Conservation (phyloP, 1,140 invertebrate species). For the Drosophila subpulchrella region DNA sequence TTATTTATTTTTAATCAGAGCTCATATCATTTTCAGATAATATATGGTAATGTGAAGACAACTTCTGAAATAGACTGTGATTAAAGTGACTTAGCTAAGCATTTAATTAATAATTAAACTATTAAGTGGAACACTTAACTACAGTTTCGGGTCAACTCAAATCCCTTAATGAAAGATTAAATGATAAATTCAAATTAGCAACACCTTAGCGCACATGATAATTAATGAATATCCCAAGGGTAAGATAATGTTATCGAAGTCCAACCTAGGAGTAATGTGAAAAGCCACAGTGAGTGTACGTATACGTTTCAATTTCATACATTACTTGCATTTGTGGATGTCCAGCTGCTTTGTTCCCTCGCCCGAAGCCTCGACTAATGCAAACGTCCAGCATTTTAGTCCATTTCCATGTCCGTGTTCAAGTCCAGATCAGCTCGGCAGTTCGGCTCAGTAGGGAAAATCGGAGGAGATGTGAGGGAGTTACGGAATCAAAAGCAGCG, state of each 20-base stretch:
- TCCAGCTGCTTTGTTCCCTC: conserved; percentile 2
- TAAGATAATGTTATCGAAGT: neutral
- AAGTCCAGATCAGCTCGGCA: conserved; percentile 7
- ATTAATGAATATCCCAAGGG: conserved; percentile 2
- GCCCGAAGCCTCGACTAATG: conserved; percentile 5
- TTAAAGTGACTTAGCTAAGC: no score
- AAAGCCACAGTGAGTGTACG: neutral
- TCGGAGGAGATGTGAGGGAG: neutral
- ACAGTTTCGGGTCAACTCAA: neutral
- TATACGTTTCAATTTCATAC: neutral
- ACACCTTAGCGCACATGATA: neutral
- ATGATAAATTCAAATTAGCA: neutral
- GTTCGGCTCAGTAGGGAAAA: neutral
- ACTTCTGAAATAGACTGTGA: no score
- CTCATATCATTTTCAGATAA: no score
- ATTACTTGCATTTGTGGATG: conserved; percentile 13
- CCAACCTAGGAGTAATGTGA: neutral
- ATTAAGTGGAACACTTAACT: neutral
- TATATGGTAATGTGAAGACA: no score
- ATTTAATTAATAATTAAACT: neutral
- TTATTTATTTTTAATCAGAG: no score
- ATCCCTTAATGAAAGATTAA: neutral
- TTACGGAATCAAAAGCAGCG: conserved; percentile 41
- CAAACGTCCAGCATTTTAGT: conserved; percentile 17
- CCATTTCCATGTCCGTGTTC: conserved; percentile 13